Base-by-base conservation (phyloP, 2,888 invertebrate species). In the Andrena hattorfiana region DNA sequence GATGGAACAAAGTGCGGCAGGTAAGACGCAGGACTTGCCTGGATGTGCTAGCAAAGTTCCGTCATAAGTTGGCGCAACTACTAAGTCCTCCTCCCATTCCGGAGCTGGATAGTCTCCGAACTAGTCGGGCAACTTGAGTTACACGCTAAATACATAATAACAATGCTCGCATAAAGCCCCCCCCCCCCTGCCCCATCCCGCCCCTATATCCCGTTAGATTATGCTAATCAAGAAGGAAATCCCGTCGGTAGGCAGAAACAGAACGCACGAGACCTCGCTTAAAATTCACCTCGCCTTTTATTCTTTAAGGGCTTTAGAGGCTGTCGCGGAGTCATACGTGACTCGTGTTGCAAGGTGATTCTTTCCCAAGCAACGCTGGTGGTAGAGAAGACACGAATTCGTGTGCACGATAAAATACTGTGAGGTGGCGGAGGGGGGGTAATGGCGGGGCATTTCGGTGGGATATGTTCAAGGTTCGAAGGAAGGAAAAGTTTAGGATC, bases 61-160 rank as follows among this genome's bases (percentile, higher is more conserved):
- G 63, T 83, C 89, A 81, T 83, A 89, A 88, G 85, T 87, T 83
- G 69, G 64, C 69, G 64, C 48, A 69, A 75, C 82, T 63, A 56
- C 85, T 76, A 85, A 87, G 85, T 78, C 84, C 78, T 69, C 30
- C 72, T 62, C 68, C 59, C 74, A 71, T 72, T 67, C 68, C 26
- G 60, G 42, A 77, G 68, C 68, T 78, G 75, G 71, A 85, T 77
- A 81, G 70, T 76, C 85, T 51, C 23, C 30, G 56, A 69, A 70
- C 76, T 77, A 63, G 73, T 74, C 76, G 60, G 59, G 59, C 64
- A 77, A 85, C 78, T 83, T 73, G 83, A 76, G 81, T 83, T 83
- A 79, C 73, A 71, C 72, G 35, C 82, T 86, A 84, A 88, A 83
- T 85, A 88, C 81, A 70, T 81, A 88, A 85, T 80, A 86, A 86